These are phyloP conservation scores for Cotesia vestalis DNA, from an alignment of 1,140 invertebrate genomes.

Conservation along the genomic window DNA sequence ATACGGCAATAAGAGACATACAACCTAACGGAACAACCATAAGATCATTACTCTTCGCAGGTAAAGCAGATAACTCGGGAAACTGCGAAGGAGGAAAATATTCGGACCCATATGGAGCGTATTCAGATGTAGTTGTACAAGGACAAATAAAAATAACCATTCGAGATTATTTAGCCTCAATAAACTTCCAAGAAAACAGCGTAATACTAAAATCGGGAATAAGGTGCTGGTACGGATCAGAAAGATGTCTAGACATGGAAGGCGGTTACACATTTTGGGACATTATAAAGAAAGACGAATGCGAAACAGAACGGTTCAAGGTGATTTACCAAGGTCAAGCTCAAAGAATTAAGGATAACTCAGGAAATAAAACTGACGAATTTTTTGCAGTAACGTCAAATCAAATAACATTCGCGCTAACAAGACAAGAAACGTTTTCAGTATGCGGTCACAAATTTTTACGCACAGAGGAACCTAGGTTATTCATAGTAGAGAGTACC, in stretches of 20 bases:
- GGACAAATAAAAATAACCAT: slow-evolving; percentile 21
- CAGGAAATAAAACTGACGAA: background rate
- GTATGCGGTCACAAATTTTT: slow-evolving; percentile 25
- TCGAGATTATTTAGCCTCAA: slow-evolving; percentile 20
- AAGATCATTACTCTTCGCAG: slow-evolving; percentile 10
- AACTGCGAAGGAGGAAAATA: slow-evolving; percentile 22
- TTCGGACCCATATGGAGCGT: slow-evolving; percentile 23
- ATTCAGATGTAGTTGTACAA: slow-evolving; percentile 22
- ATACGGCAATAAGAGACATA: background rate
- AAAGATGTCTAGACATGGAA: slow-evolving; percentile 30
- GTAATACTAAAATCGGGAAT: slow-evolving; percentile 16
- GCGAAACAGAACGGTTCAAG: slow-evolving; percentile 11
- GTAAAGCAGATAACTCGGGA: background rate
- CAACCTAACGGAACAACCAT: background rate
- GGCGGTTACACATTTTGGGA: slow-evolving; percentile 31
- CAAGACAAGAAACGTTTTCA: background rate
- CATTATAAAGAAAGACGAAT: slow-evolving; percentile 6
- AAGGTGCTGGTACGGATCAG: slow-evolving; percentile 26
- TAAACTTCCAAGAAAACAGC: background rate
- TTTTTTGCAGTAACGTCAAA: slow-evolving; percentile 14
- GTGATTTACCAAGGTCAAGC: slow-evolving; percentile 13
- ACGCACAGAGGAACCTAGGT: slow-evolving; percentile 12
- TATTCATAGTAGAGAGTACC: slow-evolving; percentile 7
- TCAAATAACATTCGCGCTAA: slow-evolving; percentile 28
- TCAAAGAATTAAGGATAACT: background rate